Base-by-base conservation (phyloP, 2,113 vertebrate genomes). In the Cygnus atratus region DNA sequence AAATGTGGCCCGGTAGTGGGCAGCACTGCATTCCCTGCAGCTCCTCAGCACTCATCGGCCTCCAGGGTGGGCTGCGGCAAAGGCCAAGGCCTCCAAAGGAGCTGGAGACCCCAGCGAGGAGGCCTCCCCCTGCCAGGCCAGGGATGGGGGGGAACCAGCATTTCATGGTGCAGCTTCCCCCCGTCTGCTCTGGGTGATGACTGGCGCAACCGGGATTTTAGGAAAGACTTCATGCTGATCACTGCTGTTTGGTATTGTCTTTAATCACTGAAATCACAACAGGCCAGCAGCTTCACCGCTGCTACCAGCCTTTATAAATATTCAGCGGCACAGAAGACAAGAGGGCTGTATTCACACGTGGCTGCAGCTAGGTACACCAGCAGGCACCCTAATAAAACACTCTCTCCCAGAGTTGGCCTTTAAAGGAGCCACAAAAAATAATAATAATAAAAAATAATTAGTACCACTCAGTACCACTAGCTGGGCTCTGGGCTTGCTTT, bases 271-370 rank as follows among this genome's bases (percentile, higher is more conserved):
- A 72, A 73, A 80, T 67, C 52, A 88, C 84, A 88, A 63, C n/a
- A 79, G 93, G 79, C 58, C 88, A 37, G 58, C 4, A 7, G 68
- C 75, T 65, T 86, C 0, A 0, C 55, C 43, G 31, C 21, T 4
- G 8, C 81, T 85, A 72, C 86, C 1, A 3, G 58, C 76, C 88
- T 66, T 73, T 39, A 94, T 85, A 96, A 94, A 95, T 92, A 96
- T 29, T 48, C 31, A 87, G 85, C 55, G 63, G 89, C 94, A 70
- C 21, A 46, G 58, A 76, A 87, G 57, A 68, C 57, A 88, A 65
- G 10, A 74, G n/a, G 70, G 59, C 62, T 57, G 68, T 70, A 87
- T 86, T 94, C 93, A 93, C 78, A 84, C 74, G 31, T 77, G 81
- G 67, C 88, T 88, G 73, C 13, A 71, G 88, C 85, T 63, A 84